Base-by-base conservation (phyloP, 2,797 vertebrate genomes). In the Premnoplex brunnescens region DNA sequence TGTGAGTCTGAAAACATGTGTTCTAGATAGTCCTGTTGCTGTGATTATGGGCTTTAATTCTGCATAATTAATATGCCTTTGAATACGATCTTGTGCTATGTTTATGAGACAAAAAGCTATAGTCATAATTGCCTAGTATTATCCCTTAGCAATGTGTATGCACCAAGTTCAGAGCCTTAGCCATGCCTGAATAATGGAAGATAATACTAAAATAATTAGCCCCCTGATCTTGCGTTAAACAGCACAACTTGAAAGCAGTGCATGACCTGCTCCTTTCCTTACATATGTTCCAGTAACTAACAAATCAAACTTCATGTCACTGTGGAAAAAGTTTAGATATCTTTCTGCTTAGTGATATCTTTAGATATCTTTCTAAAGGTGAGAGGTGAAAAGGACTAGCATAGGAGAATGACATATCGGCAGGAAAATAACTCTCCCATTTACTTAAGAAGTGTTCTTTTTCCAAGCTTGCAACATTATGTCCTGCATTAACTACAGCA, bases 161-260 rank as follows among this genome's bases (percentile, higher is more conserved):
- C 49, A 74, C 68, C 0, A 6, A 85, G 67, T 92, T 96, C 76
- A 88, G 54, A 89, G 41, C 36, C 41, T 77, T 74, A 74, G 72
- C 39, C 36, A 64, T 89, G 72, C 26, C 75, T 93, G 66, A 81
- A 69, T 80, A 94, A 94, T 89, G 75, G 86, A 88, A 89, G 75
- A 92, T 93, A 93, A 91, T 81, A 69, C 63, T 69, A 83, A 83
- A 89, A 89, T 95, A 94, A 94, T 95, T 94, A 94, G 37, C 58
- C 84, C 34, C 68, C 81, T 88, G 89, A 91, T 94, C 91, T 92
- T 87, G 54, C 78, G 94, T 94, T 96, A 94, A 93, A 55, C 13
- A 94, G 64, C 15, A 34, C 67, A 85, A 89, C 60, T 88, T 88
- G 54, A 92, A 94, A 96, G 71, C 19, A 76, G 27, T 68, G 54